These are phyloP conservation scores for Lichenostomus cassidix DNA, from an alignment of 2,113 vertebrate species.

Conservation along the genomic window DNA sequence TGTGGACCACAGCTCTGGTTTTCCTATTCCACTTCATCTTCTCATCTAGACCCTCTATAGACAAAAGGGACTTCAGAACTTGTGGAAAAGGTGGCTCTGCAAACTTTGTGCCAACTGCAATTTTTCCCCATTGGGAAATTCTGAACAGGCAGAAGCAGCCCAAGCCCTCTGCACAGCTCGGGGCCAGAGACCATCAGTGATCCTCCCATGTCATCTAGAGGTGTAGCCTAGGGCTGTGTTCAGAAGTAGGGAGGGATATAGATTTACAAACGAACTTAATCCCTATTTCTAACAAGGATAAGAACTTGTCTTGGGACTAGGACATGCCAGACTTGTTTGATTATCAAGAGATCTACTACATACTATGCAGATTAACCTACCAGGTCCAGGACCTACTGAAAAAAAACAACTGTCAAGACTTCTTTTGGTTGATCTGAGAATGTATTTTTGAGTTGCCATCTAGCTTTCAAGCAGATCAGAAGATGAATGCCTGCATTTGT, in stretches of 20 bases:
- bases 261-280: neutral
- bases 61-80: neutral
- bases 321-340: neutral
- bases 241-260: neutral
- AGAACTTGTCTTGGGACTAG: neutral
- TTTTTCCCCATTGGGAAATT: neutral
- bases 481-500: neutral
- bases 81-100: neutral
- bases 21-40: neutral
- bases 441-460: neutral
- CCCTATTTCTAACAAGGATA: neutral
- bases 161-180: neutral
- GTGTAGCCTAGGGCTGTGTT: neutral
- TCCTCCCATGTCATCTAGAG: neutral
- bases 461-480: neutral
- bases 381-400: neutral
- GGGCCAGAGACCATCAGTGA: neutral
- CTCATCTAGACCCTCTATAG: neutral
- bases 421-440: neutral
- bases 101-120: rapidly evolving
- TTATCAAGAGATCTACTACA: neutral
- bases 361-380: neutral
- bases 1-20: neutral
- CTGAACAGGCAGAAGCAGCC: neutral
- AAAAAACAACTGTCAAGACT: neutral